Base-by-base conservation (phyloP, 2,888 invertebrate genomes). In the Lasius platythorax region DNA sequence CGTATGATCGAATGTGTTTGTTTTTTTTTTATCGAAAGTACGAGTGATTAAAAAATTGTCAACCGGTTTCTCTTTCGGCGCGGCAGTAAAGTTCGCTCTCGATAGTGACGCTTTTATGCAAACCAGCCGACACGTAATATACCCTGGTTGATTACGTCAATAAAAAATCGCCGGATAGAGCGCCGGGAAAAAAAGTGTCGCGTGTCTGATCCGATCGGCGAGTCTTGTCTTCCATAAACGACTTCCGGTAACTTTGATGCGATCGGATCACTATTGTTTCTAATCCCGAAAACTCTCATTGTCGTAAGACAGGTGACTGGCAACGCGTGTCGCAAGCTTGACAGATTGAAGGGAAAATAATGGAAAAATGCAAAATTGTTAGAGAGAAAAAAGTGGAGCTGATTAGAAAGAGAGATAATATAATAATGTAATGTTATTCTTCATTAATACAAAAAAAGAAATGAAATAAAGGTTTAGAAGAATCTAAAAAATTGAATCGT, bases 71-170 rank as follows among this genome's bases (percentile, higher is more conserved):
- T 64, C 67, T 64, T 63, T 67, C 30, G 53, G 2, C 56, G 37
- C 68, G 81, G 79, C 82, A 81, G 76, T 90, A 89, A 91, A 91
- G 85, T 90, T 92, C 88, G 73, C 90, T 91, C 88, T 92, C 90
- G 73, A 70, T 87, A 50, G 43, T 23, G 81, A 76, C 73, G 81
- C 64, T 82, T 90, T 89, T 90, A 87, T 83, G 82, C 85, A 82
- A 87, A 87, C 76, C 74, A 81, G 66, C 79, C 64, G 75, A 84
- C 84, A 86, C 86, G 87, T 88, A 90, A 90, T 67, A 50, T 50
- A 85, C 72, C 33, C 40, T 66, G 63, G 78, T 50, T 70, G 75
- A 86, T 76, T 83, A 73, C 81, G 33, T 67, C 67, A 72, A 85
- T 75, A 50, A 58, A 67, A 83, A 79, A 78, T 78, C 46, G 43